Base-by-base conservation (phyloP, 2,797 vertebrate genomes). In the Nyctalus aviator region DNA sequence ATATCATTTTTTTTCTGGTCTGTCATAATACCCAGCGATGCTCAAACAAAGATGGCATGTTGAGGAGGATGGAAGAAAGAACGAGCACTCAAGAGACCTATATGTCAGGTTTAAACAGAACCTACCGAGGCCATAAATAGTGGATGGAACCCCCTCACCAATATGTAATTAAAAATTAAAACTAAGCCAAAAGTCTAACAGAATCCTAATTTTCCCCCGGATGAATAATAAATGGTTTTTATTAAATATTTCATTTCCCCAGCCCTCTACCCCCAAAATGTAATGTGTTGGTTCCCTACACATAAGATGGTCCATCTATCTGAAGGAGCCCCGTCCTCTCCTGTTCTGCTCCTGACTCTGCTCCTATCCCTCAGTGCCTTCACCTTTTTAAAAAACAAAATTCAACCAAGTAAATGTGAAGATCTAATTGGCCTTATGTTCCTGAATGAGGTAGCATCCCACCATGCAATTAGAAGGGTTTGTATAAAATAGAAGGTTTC, bases 91-190 rank as follows among this genome's bases (percentile, higher is more conserved):
- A 5, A 37, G 17, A 68, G 46, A 66, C 13, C 17, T 41, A 6
- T 57, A 62, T 50, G 41, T 84, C 21, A 73, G 79, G 18, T 53
- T 75, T 72, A 91, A 93, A 66, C 8, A 57, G 76, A n/a, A 66
- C 55, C 46, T 72, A 20, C n/a, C 8, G 35, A 85, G 30, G 18
- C 8, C 79, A 35, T 41, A 46, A 92, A 88, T 11, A 48, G 25
- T 3, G 41, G 72, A 11, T 44, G n/a, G 18, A 50, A 30, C 2
- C 18, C 37, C 30, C 32, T 88, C 69, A 66, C 48, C 87, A 73
- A 55, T n/a, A 69, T 15, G 14, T 72, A 84, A 53, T 59, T 95
- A 73, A 94, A 94, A 73, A 46, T 81, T 59, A 53, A 88, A 78
- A 35, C 14, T 32, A 82, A 88, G 23, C 53, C 44, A 87, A 30